Evolutionary conservation across 2,888 invertebrate species (phyloP), one percentile per base, ranked within the genome.

Genomic region (Drosophila anomalata): DNA sequence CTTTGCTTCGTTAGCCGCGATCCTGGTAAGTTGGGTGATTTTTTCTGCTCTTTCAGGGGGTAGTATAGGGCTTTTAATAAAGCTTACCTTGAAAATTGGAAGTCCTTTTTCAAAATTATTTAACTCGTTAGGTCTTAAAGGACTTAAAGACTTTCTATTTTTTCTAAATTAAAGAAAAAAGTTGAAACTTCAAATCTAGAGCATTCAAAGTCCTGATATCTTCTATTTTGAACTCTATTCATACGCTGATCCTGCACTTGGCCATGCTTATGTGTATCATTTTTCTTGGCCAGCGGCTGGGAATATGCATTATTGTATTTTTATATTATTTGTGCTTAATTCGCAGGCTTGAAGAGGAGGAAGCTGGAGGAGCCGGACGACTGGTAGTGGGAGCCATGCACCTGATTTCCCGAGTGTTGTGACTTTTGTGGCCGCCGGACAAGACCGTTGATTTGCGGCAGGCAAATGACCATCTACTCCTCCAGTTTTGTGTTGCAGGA

Each of bases 391-490:
- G 14, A 36, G 31, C 17, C 48, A 55, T 87, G 83, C 88, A 88
- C 86, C 86, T 87, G 86, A 87, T 86, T 76, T 79, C 53, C 55
- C 71, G 58, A 74, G 67, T 72, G 68, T 69, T 75, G 53, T 78
- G 75, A 62, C 78, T 73, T 26, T 53, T 31, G 61, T 67, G 73
- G 67, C 70, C 51, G 42, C 44, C 66, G 70, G 87, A 88, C 88
- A 90, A 88, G 90, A 89, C 90, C 81, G 89, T 90, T 90, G 89
- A 90, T 90, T 90, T 88, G 70, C 46, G 55, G 70, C 55, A 70
- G 70, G 70, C 67, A 83, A 78, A 80, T 69, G 73, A 75, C 41
- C 41, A 42, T 8, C 70, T 68, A 58, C 78, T 51, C 24, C 50
- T 66, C 55, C 41, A 33, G 48, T 54, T 61, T 71, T 44, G 58